A percentile compares a stretch with the other conserved stretches of the same genome.
These are phyloP conservation scores for Platorchestia sp. DNA, from an alignment of 1,140 invertebrate species.

Conservation along the genomic window DNA sequence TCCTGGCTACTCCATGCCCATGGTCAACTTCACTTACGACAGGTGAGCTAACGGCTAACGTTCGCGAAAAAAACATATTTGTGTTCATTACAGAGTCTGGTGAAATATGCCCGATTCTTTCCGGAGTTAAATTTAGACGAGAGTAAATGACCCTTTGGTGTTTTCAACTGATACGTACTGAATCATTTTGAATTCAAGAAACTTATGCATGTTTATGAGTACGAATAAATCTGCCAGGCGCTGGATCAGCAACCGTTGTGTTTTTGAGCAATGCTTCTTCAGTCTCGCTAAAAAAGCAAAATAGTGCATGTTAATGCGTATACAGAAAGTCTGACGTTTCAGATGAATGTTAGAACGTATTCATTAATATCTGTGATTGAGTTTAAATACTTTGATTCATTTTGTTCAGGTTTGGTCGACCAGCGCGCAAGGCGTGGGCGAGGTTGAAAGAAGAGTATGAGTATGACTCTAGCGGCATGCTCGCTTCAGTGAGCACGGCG, in stretches of 20 bases:
- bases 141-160: not conserved
- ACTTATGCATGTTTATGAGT: no score
- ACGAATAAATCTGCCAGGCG: no score
- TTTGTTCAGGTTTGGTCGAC: constrained; percentile 80
- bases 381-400: not conserved
- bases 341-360: not conserved
- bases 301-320: not conserved
- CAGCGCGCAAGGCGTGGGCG: constrained; percentile 94
- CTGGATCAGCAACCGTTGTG: no score
- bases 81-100: no score
- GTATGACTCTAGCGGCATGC: constrained; percentile 87
- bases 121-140: not conserved
- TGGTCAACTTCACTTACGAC: constrained; percentile 90
- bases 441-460: constrained; percentile 85
- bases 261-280: not conserved
- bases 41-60: constrained; percentile 70
- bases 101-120: not conserved
- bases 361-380: not conserved
- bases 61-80: no score
- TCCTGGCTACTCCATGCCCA: constrained; percentile 71
- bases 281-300: not conserved
- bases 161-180: no score
- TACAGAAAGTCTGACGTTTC: not conserved
- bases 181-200: no score
- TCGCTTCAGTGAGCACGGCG: constrained; percentile 79